A percentile compares a stretch with the other conserved stretches of the same genome.
These are phyloP conservation scores for Smittia sp. DNA, from an alignment of 2,888 invertebrate genomes.

Conservation along the genomic window DNA sequence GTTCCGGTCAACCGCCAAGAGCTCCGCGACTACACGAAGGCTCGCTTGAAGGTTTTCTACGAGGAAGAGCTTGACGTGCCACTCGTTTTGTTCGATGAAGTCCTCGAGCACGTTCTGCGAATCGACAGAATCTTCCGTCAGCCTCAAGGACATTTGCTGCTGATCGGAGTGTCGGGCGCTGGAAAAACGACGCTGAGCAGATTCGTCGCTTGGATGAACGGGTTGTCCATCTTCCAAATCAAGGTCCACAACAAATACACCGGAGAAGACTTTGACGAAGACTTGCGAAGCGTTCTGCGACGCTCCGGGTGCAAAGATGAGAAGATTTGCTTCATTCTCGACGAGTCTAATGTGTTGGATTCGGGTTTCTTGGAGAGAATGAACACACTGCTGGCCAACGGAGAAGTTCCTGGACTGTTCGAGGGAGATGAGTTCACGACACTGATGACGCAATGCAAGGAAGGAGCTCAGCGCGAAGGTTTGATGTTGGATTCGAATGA, in stretches of 20 bases:
- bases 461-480: constrained; percentile 96
- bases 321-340: constrained; percentile 98
- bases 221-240: constrained; percentile 97
- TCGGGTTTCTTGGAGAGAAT: constrained; percentile 98
- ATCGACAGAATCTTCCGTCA: constrained; percentile 99
- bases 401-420: constrained; percentile 91
- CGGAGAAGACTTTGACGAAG: constrained; percentile 98
- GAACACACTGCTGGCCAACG: constrained; percentile 98
- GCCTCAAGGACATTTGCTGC: constrained; percentile 94
- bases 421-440: constrained; percentile 98
- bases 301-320: constrained; percentile 92
- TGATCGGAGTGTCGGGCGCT: constrained; percentile 98
- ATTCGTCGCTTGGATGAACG: constrained; percentile 99
- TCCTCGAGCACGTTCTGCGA: constrained; percentile 96
- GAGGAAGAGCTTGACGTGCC: constrained; percentile 99
- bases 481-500: constrained; percentile 98
- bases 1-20: constrained; percentile 94
- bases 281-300: constrained; percentile 82
- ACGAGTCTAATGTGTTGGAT: constrained; percentile 98
- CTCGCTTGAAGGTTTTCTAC: constrained; percentile 96
- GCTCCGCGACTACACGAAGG: constrained; percentile 93
- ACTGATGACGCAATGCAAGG: constrained; percentile 99
- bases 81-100: constrained; percentile 96
- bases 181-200: constrained; percentile 98
- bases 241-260: constrained; percentile 99